Conservation (phyloP, 2,113 vertebrate genomes). For the Narcine bancroftii region DNA sequence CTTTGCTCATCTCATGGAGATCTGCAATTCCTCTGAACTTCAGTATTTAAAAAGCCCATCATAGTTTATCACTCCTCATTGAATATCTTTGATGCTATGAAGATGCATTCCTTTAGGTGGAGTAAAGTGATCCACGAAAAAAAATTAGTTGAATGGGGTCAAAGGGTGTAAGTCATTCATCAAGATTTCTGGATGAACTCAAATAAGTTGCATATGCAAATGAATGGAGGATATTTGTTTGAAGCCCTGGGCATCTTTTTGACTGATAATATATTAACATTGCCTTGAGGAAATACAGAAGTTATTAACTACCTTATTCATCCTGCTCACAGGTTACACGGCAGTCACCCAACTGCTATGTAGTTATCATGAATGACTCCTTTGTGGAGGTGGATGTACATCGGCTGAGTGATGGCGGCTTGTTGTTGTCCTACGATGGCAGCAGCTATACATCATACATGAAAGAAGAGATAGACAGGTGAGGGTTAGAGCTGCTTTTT, state of each 20-base stretch:
- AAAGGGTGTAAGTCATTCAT: not conserved
- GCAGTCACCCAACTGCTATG: constrained; percentile 92
- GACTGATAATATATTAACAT: not conserved
- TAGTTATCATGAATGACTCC: constrained; percentile 90
- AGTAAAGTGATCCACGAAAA: not conserved
- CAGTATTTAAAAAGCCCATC: no score
- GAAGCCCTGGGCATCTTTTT: not conserved
- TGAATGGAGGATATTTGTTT: not conserved
- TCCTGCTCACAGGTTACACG: constrained; percentile 71
- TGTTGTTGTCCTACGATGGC: constrained; percentile 88
- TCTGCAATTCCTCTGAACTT: no score
- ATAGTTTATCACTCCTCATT: no score
- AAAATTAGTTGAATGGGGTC: not conserved
- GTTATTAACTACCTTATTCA: not conserved
- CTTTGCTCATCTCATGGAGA: no score
- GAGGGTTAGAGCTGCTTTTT: not conserved
- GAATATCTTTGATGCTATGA: not conserved
- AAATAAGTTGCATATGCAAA: not conserved
- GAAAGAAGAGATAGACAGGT: constrained; percentile 98
- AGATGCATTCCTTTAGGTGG: not conserved
- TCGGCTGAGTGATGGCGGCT: constrained; percentile 84
- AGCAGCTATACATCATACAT: constrained; percentile 99
- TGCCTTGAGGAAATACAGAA: not conserved
- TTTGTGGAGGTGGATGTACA: constrained; percentile 89
- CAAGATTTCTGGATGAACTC: not conserved